Conservation (phyloP, 2,797 vertebrate genomes). For the Ctenopoma kingsleyae region DNA sequence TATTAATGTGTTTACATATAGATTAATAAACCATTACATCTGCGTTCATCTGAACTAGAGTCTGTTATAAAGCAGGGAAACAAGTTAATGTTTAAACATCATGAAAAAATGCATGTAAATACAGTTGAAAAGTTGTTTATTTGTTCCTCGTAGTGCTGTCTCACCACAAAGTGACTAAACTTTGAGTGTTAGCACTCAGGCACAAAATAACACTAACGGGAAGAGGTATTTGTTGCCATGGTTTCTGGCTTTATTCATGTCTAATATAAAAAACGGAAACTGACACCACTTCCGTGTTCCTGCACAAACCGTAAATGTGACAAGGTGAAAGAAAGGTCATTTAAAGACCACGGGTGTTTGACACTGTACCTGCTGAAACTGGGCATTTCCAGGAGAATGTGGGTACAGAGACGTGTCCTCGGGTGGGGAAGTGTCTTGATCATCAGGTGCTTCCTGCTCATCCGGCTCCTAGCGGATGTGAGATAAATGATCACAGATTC, state of each 20-base stretch:
- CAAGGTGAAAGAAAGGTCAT: not conserved
- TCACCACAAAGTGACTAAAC: conserved; percentile 1
- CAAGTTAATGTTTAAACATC: too few species aligned
- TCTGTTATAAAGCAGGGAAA: too few species aligned
- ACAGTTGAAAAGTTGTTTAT: too few species aligned
- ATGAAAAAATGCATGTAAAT: too few species aligned
- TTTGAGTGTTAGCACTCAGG: not conserved
- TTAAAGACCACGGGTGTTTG: not conserved
- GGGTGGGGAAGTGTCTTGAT: conserved; percentile 98
- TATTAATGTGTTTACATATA: too few species aligned
- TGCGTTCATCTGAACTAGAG: not conserved
- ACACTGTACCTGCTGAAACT: conserved; percentile 93
- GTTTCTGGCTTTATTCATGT: conserved; percentile 11
- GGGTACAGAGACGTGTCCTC: conserved; percentile 98
- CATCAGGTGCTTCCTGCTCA: conserved; percentile 97
- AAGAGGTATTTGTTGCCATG: conserved; percentile 9
- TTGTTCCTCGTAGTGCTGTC: too few species aligned
- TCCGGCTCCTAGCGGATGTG: conserved; percentile 91
- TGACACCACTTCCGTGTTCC: not conserved
- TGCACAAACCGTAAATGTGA: not conserved
- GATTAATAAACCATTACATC: not conserved
- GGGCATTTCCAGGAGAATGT: conserved; percentile 93
- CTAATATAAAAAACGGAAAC: not conserved
- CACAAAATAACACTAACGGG: not conserved
- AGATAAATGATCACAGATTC: conserved; percentile 34